Conservation (phyloP, 2,113 vertebrate genomes). For the Abramis brama region DNA sequence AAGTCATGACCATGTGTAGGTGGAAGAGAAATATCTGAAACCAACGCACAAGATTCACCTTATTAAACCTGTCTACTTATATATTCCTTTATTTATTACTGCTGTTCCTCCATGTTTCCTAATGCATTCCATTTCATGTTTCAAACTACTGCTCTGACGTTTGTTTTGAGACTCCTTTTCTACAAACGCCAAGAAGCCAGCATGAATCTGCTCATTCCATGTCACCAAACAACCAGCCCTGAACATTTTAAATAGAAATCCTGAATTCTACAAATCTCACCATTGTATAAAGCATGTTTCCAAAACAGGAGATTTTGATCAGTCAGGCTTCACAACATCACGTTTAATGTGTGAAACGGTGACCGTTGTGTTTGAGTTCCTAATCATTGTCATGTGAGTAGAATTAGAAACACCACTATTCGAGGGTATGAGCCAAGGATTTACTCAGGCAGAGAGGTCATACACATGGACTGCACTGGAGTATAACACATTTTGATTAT, state of each 20-base stretch:
- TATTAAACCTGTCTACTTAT: conserved; percentile 25
- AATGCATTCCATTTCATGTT: neutral
- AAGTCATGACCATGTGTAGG: conserved; percentile 53
- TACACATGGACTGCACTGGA: neutral
- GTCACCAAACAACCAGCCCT: neutral
- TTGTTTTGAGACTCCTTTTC: neutral
- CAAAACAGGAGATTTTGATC: neutral
- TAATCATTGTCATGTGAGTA: conserved; percentile 54
- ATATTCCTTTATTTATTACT: neutral
- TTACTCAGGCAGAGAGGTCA: neutral
- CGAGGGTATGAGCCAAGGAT: neutral
- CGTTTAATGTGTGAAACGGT: conserved; percentile 7
- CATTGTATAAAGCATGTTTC: neutral
- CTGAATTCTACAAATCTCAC: neutral
- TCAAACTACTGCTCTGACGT: neutral
- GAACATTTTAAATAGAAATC: neutral
- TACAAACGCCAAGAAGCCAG: neutral
- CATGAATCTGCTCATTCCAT: neutral
- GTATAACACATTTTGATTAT: neutral
- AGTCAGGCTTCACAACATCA: conserved; percentile 31
- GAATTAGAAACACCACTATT: conserved; percentile 46
- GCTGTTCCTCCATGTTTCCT: neutral
- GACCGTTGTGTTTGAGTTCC: conserved; percentile 31
- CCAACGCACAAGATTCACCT: conserved; percentile 21
- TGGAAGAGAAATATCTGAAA: conserved; percentile 41